Percentiles rank a stretch among this genome's conserved stretches.
These are phyloP conservation scores for Rugalucina vietnamica DNA, from an alignment of 2,888 invertebrate genomes.

Conservation along the genomic window DNA sequence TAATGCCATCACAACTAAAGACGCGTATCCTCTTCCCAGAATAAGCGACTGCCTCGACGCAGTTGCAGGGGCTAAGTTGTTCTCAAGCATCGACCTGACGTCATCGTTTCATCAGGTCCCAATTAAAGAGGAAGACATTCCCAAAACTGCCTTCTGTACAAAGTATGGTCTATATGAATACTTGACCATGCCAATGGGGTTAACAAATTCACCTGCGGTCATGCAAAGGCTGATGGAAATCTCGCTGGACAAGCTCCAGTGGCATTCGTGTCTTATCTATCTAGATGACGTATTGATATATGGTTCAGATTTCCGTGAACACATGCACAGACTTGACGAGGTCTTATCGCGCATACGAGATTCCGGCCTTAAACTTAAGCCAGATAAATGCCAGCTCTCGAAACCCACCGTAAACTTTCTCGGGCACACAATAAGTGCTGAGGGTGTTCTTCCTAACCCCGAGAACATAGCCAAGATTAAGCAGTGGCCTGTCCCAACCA, in stretches of 20 bases:
- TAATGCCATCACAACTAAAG: not conserved
- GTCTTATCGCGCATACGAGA: constrained; percentile 20
- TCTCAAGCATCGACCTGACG: not conserved
- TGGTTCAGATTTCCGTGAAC: constrained; percentile 35
- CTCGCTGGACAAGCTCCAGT: constrained; percentile 28
- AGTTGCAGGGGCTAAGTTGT: not conserved
- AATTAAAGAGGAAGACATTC: not conserved
- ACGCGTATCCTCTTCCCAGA: too few species aligned
- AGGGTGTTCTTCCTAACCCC: constrained; percentile 45
- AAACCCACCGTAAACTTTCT: constrained; percentile 41
- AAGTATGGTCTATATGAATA: constrained; percentile 43
- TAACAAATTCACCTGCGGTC: constrained; percentile 26
- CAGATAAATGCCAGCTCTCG: constrained; percentile 41
- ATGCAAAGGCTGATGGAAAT: constrained; percentile 36
- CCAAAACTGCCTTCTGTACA: constrained; percentile 36
- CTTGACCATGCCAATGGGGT: constrained; percentile 14
- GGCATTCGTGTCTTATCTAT: constrained; percentile 43
- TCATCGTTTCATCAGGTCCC: not conserved
- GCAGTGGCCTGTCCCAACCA: constrained; percentile 44
- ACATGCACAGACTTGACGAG: constrained; percentile 19
- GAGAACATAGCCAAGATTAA: constrained; percentile 42
- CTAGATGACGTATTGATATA: constrained; percentile 37
- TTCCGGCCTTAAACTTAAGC: constrained; percentile 30
- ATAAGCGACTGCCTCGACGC: not conserved
- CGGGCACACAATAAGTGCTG: constrained; percentile 25